These are phyloP conservation scores for Hippoglossus hippoglossus DNA, from an alignment of 2,797 vertebrate genomes.

Conservation along the genomic window DNA sequence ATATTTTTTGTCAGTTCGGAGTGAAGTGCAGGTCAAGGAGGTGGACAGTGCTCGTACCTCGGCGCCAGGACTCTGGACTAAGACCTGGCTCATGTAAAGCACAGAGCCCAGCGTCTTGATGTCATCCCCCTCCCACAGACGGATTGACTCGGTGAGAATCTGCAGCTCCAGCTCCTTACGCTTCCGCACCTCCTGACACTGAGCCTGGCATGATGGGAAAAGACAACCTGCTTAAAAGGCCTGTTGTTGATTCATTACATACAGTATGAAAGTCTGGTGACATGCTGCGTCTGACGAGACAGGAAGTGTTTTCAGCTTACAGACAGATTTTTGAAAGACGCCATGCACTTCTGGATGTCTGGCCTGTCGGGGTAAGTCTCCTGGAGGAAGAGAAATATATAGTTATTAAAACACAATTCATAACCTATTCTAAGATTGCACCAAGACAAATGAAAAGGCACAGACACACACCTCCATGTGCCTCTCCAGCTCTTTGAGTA, in stretches of 20 bases:
- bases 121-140: conserved; percentile 97
- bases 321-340: conserved; percentile 93
- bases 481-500: conserved; percentile 97
- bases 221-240: conserved; percentile 1
- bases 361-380: conserved; percentile 92
- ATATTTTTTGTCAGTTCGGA: neutral
- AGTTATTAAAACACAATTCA: neutral
- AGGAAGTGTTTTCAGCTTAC: conserved; percentile 82
- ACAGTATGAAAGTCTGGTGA: neutral
- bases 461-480: conserved; percentile 93
- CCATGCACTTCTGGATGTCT: conserved; percentile 97
- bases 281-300: neutral
- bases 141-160: conserved; percentile 95
- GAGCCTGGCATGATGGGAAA: conserved; percentile 81
- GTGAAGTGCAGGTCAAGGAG: neutral
- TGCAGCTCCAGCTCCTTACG: conserved; percentile 97
- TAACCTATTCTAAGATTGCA: neutral
- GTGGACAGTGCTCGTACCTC: conserved; percentile 84
- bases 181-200: conserved; percentile 97
- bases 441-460: neutral
- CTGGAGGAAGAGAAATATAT: conserved; percentile 71
- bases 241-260: neutral
- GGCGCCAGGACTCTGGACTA: conserved; percentile 92
- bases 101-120: conserved; percentile 94
- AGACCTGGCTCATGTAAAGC: conserved; percentile 96